Base-by-base conservation (phyloP, 2,113 vertebrate genomes). In the Eira barbara region DNA sequence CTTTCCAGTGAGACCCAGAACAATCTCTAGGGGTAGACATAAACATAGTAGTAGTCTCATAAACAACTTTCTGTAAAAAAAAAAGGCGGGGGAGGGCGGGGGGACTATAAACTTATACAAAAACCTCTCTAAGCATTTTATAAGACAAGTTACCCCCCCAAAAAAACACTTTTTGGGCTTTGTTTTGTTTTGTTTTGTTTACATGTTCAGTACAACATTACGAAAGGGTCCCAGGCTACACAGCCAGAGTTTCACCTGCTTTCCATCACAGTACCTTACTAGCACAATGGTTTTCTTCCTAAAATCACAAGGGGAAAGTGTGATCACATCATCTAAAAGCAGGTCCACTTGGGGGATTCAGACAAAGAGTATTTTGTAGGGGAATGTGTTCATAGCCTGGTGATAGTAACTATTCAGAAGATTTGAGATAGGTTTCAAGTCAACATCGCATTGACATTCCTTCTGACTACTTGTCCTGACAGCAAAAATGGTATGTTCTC, bases 11-110 rank as follows among this genome's bases (percentile, higher is more conserved):
- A n/a, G 29, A 74, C 34, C 49, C 61, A 74, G 42, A 69, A 10
- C 36, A 39, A n/a, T 61, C 34, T 31, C 55, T 2, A 59, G 29
- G 7, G 59, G 11, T 21, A 29, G 71, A 74, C 25, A 1, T 42
- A 65, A 71, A 83, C 65, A 89, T 8, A 29, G 34, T 14, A 23
- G 49, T 90, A 67, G 14, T 91, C 39, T 97, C 78, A 47, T 29
- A 73, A 74, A 83, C 74, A 87, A 36, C 36, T 82, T 94, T 93
- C 57, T 55, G 6, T 69, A 89, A 86, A 31, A 74, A 67, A 67
- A 67, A 69, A 69, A 18, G 18, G 0, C 18, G 4, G 18, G 0
- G 7, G 17, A 7, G 15, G 0, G 39, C 39, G 4, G 7, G 34
- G 81, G 73, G 49, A 52, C 42, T n/a, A 42, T 14, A 82, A 52